Base-by-base conservation (phyloP, 2,113 vertebrate species). In the Lipophrys pholis region DNA sequence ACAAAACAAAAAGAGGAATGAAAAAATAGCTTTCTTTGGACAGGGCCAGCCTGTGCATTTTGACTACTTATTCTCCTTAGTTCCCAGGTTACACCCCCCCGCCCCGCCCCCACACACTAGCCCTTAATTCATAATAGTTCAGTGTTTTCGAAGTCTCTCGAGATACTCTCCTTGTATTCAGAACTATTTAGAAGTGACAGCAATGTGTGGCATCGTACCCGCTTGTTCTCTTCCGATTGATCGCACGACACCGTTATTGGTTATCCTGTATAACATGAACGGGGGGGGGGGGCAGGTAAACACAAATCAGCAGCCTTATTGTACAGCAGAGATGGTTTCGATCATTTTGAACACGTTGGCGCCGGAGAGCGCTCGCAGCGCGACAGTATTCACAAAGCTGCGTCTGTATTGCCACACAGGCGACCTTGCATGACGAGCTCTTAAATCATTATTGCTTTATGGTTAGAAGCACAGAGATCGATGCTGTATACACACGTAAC, bases 41-140 rank as follows among this genome's bases (percentile, higher is more conserved):
- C 93, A 94, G 94, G 94, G 82, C 94, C 94, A 92, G 93, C 94
- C 94, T 94, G 94, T 91, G 86, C 73, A 54, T 72, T 85, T 84
- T 78, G 67, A 78, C 76, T 86, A 75, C 61, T 70, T 81, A 39
- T 74, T 83, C 78, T 70, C 43, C 67, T 78, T 46, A 60, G 35
- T 75, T 75, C 68, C 71, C 71, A 69, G 45, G 12, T 74, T 78
- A 59, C 12, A 62, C 49, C 49, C 1, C 51, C 52, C 21, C 21
- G 2, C 21, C 21, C 2, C 21, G 2, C 21, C 21, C 52, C 65
- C 81, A 69, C 61, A 52, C 48, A 53, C 81, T 83, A 91, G 82
- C 89, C 84, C 86, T 90, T 89, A 69, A 82, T 83, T 60, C 79
- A 83, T 83, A 71, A 80, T 83, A 87, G 73, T 4, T 81, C 81